These are phyloP conservation scores for Stenolophus ochropezus DNA, from an alignment of 2,888 invertebrate species.

Conservation along the genomic window DNA sequence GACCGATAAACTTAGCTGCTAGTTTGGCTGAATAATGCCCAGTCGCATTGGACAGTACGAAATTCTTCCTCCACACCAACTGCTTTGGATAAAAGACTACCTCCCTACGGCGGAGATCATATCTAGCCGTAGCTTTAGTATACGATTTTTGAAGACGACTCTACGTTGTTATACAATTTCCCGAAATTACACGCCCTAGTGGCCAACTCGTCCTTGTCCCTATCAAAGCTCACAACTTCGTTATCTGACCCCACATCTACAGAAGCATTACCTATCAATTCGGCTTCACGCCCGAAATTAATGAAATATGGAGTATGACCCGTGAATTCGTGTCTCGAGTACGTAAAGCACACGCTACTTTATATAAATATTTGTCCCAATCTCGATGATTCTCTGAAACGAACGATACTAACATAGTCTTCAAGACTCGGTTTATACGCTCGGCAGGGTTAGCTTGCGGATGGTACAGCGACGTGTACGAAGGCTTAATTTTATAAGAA, in stretches of 20 bases:
- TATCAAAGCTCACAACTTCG: background rate
- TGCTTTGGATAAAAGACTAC: background rate
- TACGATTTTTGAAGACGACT: background rate
- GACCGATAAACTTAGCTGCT: slow-evolving; percentile 42
- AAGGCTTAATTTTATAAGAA: background rate
- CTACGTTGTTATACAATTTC: slow-evolving; percentile 41
- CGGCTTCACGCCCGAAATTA: slow-evolving; percentile 10
- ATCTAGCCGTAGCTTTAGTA: background rate
- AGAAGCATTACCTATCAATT: background rate
- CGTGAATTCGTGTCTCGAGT: slow-evolving; percentile 15
- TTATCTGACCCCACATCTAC: background rate
- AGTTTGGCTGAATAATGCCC: slow-evolving; percentile 35
- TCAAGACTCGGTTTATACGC: slow-evolving; percentile 14
- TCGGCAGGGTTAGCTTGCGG: slow-evolving; percentile 36
- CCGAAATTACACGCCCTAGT: background rate
- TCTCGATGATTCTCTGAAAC: slow-evolving; percentile 13
- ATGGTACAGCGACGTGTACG: slow-evolving; percentile 8
- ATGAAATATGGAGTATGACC: slow-evolving; percentile 24
- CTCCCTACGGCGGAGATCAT: slow-evolving; percentile 35
- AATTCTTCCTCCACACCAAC: slow-evolving; percentile 44
- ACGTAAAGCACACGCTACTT: slow-evolving; percentile 18
- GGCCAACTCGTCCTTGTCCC: background rate
- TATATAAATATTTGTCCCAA: slow-evolving; percentile 8
- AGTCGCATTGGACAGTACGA: slow-evolving; percentile 9
- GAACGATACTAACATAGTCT: background rate